These are phyloP conservation scores for Drosophila lacertosa DNA, from an alignment of 1,140 invertebrate species.

Conservation along the genomic window DNA sequence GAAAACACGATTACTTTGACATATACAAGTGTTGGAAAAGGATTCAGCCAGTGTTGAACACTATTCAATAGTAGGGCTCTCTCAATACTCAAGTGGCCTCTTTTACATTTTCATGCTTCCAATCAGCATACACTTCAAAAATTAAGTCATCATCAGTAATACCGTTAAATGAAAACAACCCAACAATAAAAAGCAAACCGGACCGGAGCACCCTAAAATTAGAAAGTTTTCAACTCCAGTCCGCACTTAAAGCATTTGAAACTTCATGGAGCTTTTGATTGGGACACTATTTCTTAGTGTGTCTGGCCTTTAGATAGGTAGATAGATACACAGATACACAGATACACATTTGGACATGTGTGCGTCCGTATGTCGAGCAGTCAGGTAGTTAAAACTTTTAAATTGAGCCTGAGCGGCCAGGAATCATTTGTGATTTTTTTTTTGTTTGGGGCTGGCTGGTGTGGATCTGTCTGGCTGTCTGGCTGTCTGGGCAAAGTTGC, in stretches of 20 bases:
- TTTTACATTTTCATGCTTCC: too few species aligned
- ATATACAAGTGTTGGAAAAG: background rate
- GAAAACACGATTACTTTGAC: background rate
- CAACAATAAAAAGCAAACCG: conserved; percentile 10
- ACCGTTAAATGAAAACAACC: too few species aligned
- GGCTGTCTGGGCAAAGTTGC: conserved; percentile 59
- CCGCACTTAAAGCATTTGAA: conserved; percentile 26
- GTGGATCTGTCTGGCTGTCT: conserved; percentile 43
- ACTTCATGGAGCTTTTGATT: conserved; percentile 58
- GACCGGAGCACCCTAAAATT: conserved; percentile 34
- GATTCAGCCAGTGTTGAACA: background rate
- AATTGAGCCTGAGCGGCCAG: conserved; percentile 63
- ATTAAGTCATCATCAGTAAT: too few species aligned
- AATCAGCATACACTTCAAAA: too few species aligned
- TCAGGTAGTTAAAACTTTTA: conserved; percentile 81
- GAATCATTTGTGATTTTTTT: conserved; percentile 69
- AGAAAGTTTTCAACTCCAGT: conserved; percentile 48
- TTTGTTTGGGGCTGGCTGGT: conserved; percentile 18
- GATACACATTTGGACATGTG: background rate
- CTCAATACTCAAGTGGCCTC: too few species aligned
- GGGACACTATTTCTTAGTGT: conserved; percentile 59
- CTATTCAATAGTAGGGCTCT: too few species aligned
- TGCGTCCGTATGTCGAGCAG: conserved; percentile 15
- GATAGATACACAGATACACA: too few species aligned
- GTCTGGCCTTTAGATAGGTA: conserved; percentile 7